Percentiles rank a stretch among this genome's conserved stretches.
These are phyloP conservation scores for Phyllostomus discolor DNA, from an alignment of 2,113 vertebrate species.

Conservation along the genomic window DNA sequence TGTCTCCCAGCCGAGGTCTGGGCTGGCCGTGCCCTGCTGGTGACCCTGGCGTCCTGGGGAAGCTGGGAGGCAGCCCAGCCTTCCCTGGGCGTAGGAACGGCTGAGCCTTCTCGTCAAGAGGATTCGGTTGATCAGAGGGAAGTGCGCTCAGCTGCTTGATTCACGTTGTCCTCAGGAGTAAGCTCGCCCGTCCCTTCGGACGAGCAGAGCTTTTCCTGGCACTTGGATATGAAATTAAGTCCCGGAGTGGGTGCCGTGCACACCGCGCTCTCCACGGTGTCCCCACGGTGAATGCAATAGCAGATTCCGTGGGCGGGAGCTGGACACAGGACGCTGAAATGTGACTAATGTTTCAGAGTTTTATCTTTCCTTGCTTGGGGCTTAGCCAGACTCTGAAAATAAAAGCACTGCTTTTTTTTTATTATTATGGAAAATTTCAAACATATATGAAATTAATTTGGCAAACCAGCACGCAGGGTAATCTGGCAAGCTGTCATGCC, in stretches of 20 bases:
- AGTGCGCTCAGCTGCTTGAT: background rate
- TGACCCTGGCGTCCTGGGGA: background rate
- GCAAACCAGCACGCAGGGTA: background rate
- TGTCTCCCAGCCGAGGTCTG: background rate
- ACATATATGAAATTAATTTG: background rate
- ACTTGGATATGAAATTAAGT: background rate
- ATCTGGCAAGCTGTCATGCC: background rate
- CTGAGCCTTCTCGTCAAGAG: background rate
- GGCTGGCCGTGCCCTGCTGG: background rate
- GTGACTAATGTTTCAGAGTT: background rate
- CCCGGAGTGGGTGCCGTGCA: background rate
- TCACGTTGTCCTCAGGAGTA: background rate
- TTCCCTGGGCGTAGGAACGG: background rate
- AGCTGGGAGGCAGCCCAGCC: background rate
- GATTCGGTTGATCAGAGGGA: background rate
- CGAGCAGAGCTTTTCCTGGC: background rate
- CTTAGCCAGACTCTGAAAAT: background rate
- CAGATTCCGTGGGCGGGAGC: background rate
- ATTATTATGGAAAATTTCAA: background rate
- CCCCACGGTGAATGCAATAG: rapidly evolving
- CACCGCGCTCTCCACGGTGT: rapidly evolving
- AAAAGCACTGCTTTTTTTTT: background rate
- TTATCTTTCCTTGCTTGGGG: constrained; percentile 16
- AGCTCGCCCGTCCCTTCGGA: background rate
- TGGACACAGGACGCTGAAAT: background rate